Conservation (phyloP, 37 sponge, comb jelly and placozoan genomes). For the Dysidea cf. avara region DNA sequence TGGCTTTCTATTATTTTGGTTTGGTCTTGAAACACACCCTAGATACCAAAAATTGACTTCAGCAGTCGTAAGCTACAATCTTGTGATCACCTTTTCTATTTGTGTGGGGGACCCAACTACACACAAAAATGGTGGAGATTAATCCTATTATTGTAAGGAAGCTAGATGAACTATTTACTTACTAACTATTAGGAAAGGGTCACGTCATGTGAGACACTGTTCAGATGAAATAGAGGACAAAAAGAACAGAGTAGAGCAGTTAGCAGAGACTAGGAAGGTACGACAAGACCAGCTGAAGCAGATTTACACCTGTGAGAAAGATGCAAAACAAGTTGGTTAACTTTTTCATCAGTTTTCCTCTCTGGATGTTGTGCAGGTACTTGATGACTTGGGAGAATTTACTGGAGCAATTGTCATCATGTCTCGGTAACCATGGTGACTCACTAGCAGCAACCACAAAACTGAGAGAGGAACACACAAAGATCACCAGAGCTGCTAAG, state of each 20-base stretch:
- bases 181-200: constrained; percentile 1
- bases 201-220: constrained; percentile 25
- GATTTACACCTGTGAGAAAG: constrained; percentile 63
- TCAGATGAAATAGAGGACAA: constrained; percentile 36
- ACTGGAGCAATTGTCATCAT: constrained; percentile 22
- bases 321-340: constrained; percentile 45
- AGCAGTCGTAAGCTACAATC: no score
- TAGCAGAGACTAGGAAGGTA: constrained; percentile 49
- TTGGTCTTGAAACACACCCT: no score
- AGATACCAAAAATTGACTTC: no score
- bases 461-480: constrained; percentile 41
- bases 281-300: constrained; percentile 61
- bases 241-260: constrained; percentile 26
- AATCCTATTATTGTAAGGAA: no score
- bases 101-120: no score
- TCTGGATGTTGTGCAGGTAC: no score
- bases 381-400: no score
- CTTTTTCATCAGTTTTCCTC: not conserved
- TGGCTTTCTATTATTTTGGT: no score
- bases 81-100: no score
- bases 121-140: no score
- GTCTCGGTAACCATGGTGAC: constrained; percentile 41
- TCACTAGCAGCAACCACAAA: constrained; percentile 21
- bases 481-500: constrained; percentile 59
- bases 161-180: not conserved